Evolutionary conservation across 1,140 invertebrate species (phyloP), one percentile per base, ranked within the genome.

Genomic region (Psilanteris sp.): DNA sequence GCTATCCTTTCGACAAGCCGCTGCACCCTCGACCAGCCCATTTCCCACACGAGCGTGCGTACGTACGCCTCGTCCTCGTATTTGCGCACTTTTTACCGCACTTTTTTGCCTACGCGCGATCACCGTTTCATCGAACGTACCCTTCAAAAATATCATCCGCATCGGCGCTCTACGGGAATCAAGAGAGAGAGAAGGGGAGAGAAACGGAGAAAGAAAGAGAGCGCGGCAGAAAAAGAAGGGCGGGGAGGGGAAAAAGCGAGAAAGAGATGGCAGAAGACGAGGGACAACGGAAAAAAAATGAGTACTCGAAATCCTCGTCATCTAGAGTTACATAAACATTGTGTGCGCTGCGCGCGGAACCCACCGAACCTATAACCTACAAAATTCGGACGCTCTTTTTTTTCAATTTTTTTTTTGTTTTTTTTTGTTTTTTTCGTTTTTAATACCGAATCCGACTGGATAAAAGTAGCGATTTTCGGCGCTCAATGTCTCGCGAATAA

Each of bases 21-120:
- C 68, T 73, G 68, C 68, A 73, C 68, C 68, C 68, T 73, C 68
- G 68, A 64, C 68, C 61, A 66, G 68, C 68, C 50, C 59, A 73
- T 73, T 73, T 73, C 70, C 70, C 59, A 62, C 50, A 64, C 52
- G 54, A 61, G 54, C 67, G 54, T 61, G 54, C 67, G 37, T 59
- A 50, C 52, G 50, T 68, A 46, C 46, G 46, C 54, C 13, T 68
- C 64, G 29, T 61, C 46, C 67, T 44, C 4, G 36, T 52, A 71
- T 61, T 71, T 61, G 67, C 67, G 46, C 67, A 54, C 46, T 54
- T 71, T 71, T 71, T 61, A 54, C 29, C 55, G 37, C 54, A 52
- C 46, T 46, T 71, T 71, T 61, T 57, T 39, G 34, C 27, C 24
- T 36, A 14, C 29, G 44, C 34, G 39, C 48, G 62, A 64, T 52